Base-by-base conservation (phyloP, 1,140 invertebrate genomes). In the Physella acuta region DNA sequence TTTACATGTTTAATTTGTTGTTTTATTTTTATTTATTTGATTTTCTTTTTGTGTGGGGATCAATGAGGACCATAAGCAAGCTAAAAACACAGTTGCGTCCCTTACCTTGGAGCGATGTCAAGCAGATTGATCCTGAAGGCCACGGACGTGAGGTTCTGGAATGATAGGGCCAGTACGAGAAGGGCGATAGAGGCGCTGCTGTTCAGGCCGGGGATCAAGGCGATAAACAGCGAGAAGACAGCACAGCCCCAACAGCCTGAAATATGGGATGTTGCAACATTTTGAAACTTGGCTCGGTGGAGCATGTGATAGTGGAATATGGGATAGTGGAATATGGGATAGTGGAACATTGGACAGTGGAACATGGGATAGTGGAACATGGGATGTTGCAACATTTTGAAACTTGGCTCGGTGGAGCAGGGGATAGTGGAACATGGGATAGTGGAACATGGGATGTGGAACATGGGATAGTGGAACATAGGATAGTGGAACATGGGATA, bases 41-140 rank as follows among this genome's bases (percentile, higher is more conserved):
- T 11, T 14, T 49, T 14, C 11, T 49, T 11, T 14, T 49, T 14
- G n/a, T 49, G 44, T 14, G 11, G 44, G n/a, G 11, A n/a, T 14
- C n/a, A n/a, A 49, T 49, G 44, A 49, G 11, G 44, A 49, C n/a
- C 11, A 49, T 49, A n/a, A 49, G 11, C 11, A 49, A 14, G 44
- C 11, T 49, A n/a, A 69, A 11, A 4, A 20, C 14, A 51, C 4
- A 8, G 30, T 0, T 20, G 30, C 20, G n/a, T 5, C 17, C 34
- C 60, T 51, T 52, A 72, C 71, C 71, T 69, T 16, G 71, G 71
- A 3, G 71, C 71, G 16, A 72, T 72, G 39, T 72, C 71, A 16
- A 72, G 56, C 26, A 63, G 49, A 51, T 72, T 72, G 30, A 72
- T 72, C 33, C 67, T 56, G 61, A 65, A 72, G 49, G 71, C 71